A percentile compares a stretch with the other conserved stretches of the same genome.
These are phyloP conservation scores for Diarsia rubi DNA, from an alignment of 2,888 invertebrate genomes.

Conservation along the genomic window DNA sequence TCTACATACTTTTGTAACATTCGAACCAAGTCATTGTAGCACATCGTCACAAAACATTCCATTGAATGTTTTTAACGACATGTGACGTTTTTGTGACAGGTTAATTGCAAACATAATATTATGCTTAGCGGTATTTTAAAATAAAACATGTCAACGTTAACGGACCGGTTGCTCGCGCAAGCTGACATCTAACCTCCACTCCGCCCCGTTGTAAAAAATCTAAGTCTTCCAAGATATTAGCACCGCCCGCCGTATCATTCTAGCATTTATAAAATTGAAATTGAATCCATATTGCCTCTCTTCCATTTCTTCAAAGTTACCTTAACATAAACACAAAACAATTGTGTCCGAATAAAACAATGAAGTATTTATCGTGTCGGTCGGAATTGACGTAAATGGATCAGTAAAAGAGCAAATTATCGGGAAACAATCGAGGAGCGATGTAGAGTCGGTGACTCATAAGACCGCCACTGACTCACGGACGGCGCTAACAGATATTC, in stretches of 20 bases:
- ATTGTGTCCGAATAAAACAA: constrained; percentile 57
- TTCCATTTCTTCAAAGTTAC: constrained; percentile 9
- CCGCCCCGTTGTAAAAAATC: constrained; percentile 19
- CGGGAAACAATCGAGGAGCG: constrained; percentile 82
- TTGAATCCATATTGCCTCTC: constrained; percentile 19
- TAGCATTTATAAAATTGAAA: constrained; percentile 20
- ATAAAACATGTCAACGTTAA: constrained; percentile 26
- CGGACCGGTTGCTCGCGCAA: constrained; percentile 1
- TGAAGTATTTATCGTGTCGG: constrained; percentile 65
- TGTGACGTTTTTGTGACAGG: constrained; percentile 4
- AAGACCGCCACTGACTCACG: constrained; percentile 81
- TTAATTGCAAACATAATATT: constrained; percentile 31
- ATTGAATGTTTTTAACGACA: constrained; percentile 35
- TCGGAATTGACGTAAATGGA: constrained; percentile 72
- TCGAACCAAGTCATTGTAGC: neutral
- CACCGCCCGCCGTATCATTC: neutral
- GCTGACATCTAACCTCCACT: constrained; percentile 26
- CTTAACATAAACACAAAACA: constrained; percentile 31
- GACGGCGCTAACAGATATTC: constrained; percentile 85
- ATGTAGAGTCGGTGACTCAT: constrained; percentile 81
- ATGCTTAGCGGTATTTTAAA: constrained; percentile 38
- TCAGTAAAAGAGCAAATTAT: constrained; percentile 81
- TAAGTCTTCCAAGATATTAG: constrained; percentile 25
- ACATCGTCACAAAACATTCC: constrained; percentile 28
- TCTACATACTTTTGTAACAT: too few relatives aligned